Percentiles rank a stretch among this genome's conserved stretches.
These are phyloP conservation scores for cattle (Bos taurus) DNA, from an alignment of 2,113 vertebrate species.

Conservation along the genomic window DNA sequence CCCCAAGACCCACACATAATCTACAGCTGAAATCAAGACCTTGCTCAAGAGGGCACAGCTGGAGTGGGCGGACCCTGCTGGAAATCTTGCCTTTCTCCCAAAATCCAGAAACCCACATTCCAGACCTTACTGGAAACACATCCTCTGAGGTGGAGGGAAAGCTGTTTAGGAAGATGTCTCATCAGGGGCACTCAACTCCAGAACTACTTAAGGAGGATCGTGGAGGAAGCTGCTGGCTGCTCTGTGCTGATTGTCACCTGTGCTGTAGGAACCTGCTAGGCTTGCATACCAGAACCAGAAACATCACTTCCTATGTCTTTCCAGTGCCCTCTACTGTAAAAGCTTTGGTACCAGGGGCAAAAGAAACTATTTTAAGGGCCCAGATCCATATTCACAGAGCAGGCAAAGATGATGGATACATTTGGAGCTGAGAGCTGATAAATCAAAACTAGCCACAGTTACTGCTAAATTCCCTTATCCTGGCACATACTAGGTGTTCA, in stretches of 20 bases:
- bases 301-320: neutral
- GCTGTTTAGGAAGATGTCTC: neutral
- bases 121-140: neutral
- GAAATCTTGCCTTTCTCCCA: neutral
- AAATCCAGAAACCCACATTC: neutral
- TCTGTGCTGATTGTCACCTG: neutral
- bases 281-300: neutral
- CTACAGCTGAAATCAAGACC: neutral
- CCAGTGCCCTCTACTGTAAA: neutral
- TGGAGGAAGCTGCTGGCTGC: neutral
- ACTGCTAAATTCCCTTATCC: neutral
- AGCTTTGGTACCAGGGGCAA: neutral
- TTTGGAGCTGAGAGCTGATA: neutral
- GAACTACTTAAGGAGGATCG: neutral
- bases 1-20: neutral
- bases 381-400: conserved; percentile 47
- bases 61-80: neutral
- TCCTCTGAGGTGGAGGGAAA: neutral
- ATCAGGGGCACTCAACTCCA: neutral
- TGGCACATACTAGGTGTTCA: neutral
- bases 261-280: neutral
- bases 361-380: conserved; percentile 25
- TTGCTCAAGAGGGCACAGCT: neutral
- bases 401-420: neutral
- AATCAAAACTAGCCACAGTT: neutral